Base-by-base conservation (phyloP, 1,140 invertebrate species). In the Drosophila grimshawi region DNA sequence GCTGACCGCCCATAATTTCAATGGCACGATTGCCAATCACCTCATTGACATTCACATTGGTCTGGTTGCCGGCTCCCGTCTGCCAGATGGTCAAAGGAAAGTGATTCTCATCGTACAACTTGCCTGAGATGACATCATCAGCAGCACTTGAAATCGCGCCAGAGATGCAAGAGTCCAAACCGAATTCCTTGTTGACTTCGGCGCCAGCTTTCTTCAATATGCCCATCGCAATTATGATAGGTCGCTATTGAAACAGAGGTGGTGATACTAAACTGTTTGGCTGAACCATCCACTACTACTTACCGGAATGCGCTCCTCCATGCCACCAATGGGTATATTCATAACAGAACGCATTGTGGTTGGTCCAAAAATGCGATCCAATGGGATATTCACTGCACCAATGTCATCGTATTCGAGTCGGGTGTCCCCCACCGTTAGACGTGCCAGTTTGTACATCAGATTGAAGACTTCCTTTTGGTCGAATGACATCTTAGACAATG, bases 21-120 rank as follows among this genome's bases (percentile, higher is more conserved):
- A 99, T 99, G 2, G 99, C 99, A 56, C 98, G 94, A 93, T 99
- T 99, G 29, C 96, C 94, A 32, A 98, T 59, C 73, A 97, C 97
- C 94, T 99, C 99, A 93, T 99, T 99, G 0, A 98, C 96, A 93
- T 99, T 99, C 98, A 99, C 99, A 92, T 99, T 99, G 2, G 96
- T 97, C 92, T 99, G 98, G 0, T 98, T 99, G 7, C 99, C 99
- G 49, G 98, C 99, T 7, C 99, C 99, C 35, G 98, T 99, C 94
- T 99, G 98, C 98, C 98, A 99, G 85, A 97, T 98, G 51, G 98
- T 98, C 27, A 99, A 93, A 1, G 99, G 99, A 92, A 99, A 99
- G 93, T 99, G 98, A 64, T 98, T 30, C 7, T 89, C 97, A 49
- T 97, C 94, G 91, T 98, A 98, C 19, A 99, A 93, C 91, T 98